Evolutionary conservation across 2,113 vertebrate genomes (phyloP).

Genomic region (Sardina pilchardus): DNA sequence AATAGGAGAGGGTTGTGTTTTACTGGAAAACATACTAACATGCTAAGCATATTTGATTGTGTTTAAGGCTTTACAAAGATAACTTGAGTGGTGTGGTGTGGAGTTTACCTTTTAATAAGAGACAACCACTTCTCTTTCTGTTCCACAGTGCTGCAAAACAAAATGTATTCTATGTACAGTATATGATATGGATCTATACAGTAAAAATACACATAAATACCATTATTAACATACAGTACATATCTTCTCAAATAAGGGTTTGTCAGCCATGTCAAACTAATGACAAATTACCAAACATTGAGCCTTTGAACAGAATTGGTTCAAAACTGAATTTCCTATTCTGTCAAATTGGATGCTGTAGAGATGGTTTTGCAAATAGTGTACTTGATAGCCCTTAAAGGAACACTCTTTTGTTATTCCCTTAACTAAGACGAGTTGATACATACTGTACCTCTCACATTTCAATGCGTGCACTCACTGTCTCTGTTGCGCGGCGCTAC

Average conservation of each 20-base stretch:
- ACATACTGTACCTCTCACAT: too few species aligned
- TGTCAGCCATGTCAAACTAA: background rate
- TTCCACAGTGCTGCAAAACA: slow-evolving; percentile 78
- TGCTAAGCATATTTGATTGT: background rate
- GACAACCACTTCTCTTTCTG: slow-evolving; percentile 89
- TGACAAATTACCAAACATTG: background rate
- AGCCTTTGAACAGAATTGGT: too few species aligned
- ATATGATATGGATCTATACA: background rate
- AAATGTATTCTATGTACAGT: slow-evolving; percentile 15
- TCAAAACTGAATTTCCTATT: too few species aligned
- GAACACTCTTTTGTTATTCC: too few species aligned
- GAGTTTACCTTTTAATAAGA: slow-evolving; percentile 83
- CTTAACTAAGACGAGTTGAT: too few species aligned
- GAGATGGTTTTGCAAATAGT: too few species aligned
- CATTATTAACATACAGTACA: background rate
- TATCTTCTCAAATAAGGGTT: background rate
- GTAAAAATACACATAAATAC: background rate
- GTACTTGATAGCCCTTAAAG: too few species aligned
- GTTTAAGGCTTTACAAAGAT: background rate
- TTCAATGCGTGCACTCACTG: too few species aligned
- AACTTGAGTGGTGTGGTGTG: background rate
- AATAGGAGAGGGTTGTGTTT: slow-evolving; percentile 44
- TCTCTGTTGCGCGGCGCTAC: too few species aligned
- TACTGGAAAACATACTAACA: background rate
- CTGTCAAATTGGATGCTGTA: too few species aligned